Evolutionary conservation across 1,140 invertebrate species (phyloP).

Genomic region (Branchinecta lindahli): DNA sequence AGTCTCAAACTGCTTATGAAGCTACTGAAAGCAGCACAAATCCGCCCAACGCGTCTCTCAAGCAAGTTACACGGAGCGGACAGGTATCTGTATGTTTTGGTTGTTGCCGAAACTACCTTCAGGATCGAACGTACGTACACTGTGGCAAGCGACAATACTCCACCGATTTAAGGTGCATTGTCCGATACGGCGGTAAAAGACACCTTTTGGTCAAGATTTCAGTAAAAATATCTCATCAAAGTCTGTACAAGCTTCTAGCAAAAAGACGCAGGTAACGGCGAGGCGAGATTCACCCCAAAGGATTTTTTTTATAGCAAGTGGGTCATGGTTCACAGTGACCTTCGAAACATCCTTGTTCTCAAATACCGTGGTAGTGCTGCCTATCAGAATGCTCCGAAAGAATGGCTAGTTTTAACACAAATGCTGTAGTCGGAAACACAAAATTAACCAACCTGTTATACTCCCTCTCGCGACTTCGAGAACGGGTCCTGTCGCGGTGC

Average conservation of each 20-base stretch:
- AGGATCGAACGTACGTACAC: background rate
- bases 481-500: slow-evolving; percentile 52
- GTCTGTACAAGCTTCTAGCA: no score
- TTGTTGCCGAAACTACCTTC: background rate
- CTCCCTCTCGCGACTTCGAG: slow-evolving; percentile 59
- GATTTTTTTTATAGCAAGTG: no score
- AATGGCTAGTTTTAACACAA: background rate
- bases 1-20: background rate
- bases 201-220: no score
- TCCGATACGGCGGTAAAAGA: no score
- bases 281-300: no score
- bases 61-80: background rate
- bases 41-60: background rate
- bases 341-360: background rate
- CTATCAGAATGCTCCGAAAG: background rate
- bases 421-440: slow-evolving; percentile 20
- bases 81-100: background rate
- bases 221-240: no score
- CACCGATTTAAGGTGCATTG: no score
- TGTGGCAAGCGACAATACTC: no score
- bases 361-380: background rate
- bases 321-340: background rate
- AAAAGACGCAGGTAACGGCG: no score
- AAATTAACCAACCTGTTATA: slow-evolving; percentile 34
- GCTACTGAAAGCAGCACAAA: background rate